Evolutionary conservation across 2,797 vertebrate species (phyloP).

Genomic region (Gallinago nigripennis): DNA sequence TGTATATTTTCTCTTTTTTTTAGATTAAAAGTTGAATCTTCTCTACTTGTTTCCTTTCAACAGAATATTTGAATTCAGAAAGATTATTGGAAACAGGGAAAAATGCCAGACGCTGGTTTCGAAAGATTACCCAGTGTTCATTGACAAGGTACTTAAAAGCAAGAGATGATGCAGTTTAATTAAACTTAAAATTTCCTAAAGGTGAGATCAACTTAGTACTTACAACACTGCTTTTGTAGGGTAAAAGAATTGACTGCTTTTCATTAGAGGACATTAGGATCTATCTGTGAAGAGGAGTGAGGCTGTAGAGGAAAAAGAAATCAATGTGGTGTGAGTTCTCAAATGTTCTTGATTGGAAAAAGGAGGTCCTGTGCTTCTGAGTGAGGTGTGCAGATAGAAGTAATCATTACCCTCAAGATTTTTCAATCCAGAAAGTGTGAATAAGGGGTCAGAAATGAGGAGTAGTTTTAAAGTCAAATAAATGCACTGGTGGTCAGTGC

Average conservation of each 20-base stretch:
- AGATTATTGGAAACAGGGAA: constrained; percentile 91
- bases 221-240: not conserved
- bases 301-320: not conserved
- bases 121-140: constrained; percentile 90
- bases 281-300: not conserved
- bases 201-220: not conserved
- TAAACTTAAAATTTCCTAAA: not conserved
- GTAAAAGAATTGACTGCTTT: not conserved
- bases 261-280: not conserved
- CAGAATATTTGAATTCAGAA: constrained; percentile 97
- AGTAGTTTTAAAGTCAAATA: not conserved
- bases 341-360: not conserved
- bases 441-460: not conserved
- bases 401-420: not conserved
- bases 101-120: constrained; percentile 90
- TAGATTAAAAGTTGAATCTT: constrained; percentile 40
- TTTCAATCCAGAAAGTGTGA: not conserved
- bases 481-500: not conserved
- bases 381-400: not conserved
- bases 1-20: not conserved
- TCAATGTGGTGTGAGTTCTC: not conserved
- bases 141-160: constrained; percentile 86
- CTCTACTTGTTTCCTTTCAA: constrained; percentile 48
- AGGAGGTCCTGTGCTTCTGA: not conserved
- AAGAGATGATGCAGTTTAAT: not conserved